Conservation (phyloP, 2,797 vertebrate genomes). For the Thripadectes ignobilis region DNA sequence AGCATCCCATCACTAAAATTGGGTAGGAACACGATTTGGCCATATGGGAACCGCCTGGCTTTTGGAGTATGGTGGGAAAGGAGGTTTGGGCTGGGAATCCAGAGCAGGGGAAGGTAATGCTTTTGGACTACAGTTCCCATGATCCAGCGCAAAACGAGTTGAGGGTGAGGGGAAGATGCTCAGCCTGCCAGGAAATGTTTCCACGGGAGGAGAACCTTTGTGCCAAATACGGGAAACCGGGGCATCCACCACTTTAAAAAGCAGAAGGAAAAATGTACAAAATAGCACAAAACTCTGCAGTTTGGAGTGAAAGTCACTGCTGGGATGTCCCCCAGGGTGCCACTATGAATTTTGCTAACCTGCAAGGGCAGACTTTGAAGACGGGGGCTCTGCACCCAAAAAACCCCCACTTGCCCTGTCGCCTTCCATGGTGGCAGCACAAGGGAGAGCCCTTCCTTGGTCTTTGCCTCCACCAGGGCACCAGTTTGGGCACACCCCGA, state of each 20-base stretch:
- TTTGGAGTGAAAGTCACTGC: neutral
- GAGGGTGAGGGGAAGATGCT: rapidly evolving
- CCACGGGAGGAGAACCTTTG: neutral
- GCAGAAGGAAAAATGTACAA: neutral
- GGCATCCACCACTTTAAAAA: neutral
- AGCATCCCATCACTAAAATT: neutral
- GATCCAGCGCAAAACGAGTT: neutral
- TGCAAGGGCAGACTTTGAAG: neutral
- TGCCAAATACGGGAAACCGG: neutral
- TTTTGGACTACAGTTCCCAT: neutral
- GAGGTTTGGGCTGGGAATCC: neutral
- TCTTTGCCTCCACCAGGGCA: neutral
- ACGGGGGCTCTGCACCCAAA: neutral
- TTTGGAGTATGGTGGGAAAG: neutral
- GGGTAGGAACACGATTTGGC: neutral
- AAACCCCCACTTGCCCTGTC: neutral
- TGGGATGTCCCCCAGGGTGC: neutral
- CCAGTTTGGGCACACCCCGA: neutral
- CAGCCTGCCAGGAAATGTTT: neutral
- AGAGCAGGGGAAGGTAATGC: neutral
- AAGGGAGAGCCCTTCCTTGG: neutral
- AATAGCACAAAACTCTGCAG: neutral
- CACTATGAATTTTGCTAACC: neutral
- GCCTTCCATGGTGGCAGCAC: neutral
- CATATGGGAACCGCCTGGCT: neutral